Base-by-base conservation (phyloP, 2,797 vertebrate genomes). In the Cichlasoma orientale region DNA sequence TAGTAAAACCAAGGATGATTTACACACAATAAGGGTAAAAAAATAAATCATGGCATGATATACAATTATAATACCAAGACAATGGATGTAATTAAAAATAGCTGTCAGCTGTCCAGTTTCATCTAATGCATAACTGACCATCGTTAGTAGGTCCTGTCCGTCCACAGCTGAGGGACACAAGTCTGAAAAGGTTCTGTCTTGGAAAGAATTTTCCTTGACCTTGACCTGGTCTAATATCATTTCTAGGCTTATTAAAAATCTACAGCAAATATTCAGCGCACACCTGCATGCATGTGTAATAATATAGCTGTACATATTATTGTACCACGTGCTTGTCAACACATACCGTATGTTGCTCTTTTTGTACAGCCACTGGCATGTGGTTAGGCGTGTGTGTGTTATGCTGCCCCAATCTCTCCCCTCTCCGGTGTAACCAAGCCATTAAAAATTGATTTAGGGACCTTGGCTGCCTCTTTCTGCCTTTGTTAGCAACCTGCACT, bases 361-460 rank as follows among this genome's bases (percentile, higher is more conserved):
- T 89, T 83, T 25, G 73, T 88, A 84, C 77, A 74, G 53, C 70
- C 70, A 55, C 74, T 13, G 44, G 2, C 68, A 69, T 69, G 61
- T 82, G 59, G 58, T 66, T 52, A 68, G 41, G 68, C 59, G 33
- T 75, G 61, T 75, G 71, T 61, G 21, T 57, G 61, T 31, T 58
- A 38, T 71, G 56, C 66, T 79, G 78, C 11, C 77, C 59, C 85
- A 85, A 73, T 85, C 69, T 72, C 75, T 86, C 61, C 70, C 53
- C 70, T 90, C 82, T 88, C 78, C 69, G 78, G 74, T 86, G 78
- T 88, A 83, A 88, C 82, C 81, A 86, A 85, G 75, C 79, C 83
- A 89, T 95, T 90, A 95, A 95, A 94, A 91, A 94, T 95, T 91
- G 66, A 95, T 94, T 87, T 55, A 52, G 81, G 74, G 79, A 86